Evolutionary conservation across 2,888 invertebrate genomes (phyloP), one percentile per base, ranked within the genome.

Genomic region (Ophion ellenae): DNA sequence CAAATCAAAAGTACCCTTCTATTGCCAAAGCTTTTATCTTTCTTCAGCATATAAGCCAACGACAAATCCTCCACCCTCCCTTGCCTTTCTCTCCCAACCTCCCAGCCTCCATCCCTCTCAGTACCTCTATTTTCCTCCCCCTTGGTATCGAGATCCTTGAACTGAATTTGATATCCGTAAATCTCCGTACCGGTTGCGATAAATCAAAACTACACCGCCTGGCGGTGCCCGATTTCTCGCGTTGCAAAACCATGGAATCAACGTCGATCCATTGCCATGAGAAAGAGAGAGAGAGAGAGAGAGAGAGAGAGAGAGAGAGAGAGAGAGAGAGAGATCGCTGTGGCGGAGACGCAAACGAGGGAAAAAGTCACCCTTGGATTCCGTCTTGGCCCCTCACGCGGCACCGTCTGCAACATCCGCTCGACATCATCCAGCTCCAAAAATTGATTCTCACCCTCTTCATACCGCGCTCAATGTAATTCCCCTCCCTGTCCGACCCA

Each of bases 101-200:
- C 36, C 20, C 63, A 40, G 17, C 36, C 10, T 74, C 20, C 40
- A 59, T 75, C 66, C 32, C 59, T 28, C 32, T 20, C 63, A 45
- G 32, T 36, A 57, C 32, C 63, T 45, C 28, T 36, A 57, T 57
- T 57, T 28, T 24, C 20, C 14, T 47, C 14, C 71, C 32, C 32
- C 64, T 14, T 78, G 45, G 69, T 61, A 83, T 73, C 73, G 28
- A 61, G 83, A 76, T 81, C 67, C 81, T 83, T 83, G 93, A 93
- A 92, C 92, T 87, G 92, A 92, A 93, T 93, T 93, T 93, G 92
- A 93, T 93, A 93, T 93, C 92, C 93, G 93, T 93, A 93, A 93
- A 93, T 93, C 93, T 93, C 91, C 90, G 92, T 92, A 91, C 91
- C 90, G 91, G 90, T 91, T 90, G 90, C 91, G 91, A 92, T 93